Base-by-base conservation (phyloP, 2,113 vertebrate genomes). In the Xenus cinereus region DNA sequence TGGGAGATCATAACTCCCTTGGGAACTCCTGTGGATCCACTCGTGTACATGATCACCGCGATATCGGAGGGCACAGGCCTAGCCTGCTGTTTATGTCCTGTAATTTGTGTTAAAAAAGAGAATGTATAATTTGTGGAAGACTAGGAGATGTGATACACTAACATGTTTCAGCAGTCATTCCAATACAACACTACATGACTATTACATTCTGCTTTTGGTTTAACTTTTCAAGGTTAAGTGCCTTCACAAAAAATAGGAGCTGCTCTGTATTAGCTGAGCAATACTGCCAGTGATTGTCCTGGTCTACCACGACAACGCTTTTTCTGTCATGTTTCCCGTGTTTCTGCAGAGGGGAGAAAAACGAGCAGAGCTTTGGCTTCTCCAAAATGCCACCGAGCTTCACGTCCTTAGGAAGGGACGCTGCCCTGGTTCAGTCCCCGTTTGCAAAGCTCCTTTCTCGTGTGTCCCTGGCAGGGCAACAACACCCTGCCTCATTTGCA, bases 1-100 rank as follows among this genome's bases (percentile, higher is more conserved):
- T 99, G 99, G 22, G 99, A 99, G 97, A 99, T 99, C 98, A 99
- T 99, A 90, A 99, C 99, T 21, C 99, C 99, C 95, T 99, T 99
- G 14, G 99, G 99, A 43, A 99, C 46, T 48, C 99, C 99, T 3
- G 99, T 99, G 87, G 99, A 99, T 12, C 99, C 99, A 43, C 99
- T 99, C 51, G 99, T 99, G 91, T 99, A 99, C 99, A 99, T 99
- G 97, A 99, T 99, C 76, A 99, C 99, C 0, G 99, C 99, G 0
- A 99, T 98, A 94, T 99, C 99, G 0, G 98, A 98, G 23, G 99
- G 97, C 73, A 97, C 46, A 1, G 99, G 99, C 68, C 95, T 97
- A 59, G 85, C 98, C 3, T 86, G 75, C 75, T 95, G 96, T 76
- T 96, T 95, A 27, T 62, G 93, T 92, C 97, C 98, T 99, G 97